A percentile compares a stretch with the other conserved stretches of the same genome.
These are phyloP conservation scores for Deroptyus accipitrinus DNA, from an alignment of 2,113 vertebrate species.

Conservation along the genomic window DNA sequence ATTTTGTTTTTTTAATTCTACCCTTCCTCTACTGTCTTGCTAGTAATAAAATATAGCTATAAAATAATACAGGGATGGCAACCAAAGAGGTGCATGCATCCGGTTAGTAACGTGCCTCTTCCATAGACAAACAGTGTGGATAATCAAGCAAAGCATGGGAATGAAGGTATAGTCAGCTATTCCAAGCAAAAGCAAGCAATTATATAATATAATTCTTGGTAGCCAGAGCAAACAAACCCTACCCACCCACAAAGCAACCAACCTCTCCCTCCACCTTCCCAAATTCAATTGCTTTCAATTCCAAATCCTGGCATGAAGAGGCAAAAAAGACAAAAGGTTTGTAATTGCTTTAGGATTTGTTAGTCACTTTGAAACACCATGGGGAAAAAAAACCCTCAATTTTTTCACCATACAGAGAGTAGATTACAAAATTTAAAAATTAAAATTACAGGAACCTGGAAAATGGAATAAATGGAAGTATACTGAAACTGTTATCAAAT, in stretches of 20 bases:
- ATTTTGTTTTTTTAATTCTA: background rate
- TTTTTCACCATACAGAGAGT: background rate
- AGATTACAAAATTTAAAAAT: background rate
- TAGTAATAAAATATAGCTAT: background rate
- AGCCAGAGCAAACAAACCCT: background rate
- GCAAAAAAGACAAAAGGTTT: background rate
- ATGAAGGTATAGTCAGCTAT: background rate
- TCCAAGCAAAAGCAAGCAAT: background rate
- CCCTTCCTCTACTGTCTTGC: background rate
- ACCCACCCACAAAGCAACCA: background rate
- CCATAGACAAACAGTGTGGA: accelerated
- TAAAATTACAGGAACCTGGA: background rate
- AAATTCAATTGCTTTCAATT: background rate
- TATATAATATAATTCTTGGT: background rate
- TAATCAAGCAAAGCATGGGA: background rate
- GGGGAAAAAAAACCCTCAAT: background rate
- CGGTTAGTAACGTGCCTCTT: background rate
- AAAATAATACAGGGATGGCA: background rate
- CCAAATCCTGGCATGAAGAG: background rate
- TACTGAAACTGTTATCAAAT: background rate
- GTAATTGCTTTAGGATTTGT: background rate
- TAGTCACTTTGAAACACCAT: background rate
- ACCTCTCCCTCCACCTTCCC: background rate
- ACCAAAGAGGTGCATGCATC: background rate
- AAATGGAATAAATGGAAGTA: background rate